Conservation (phyloP, 2,113 vertebrate species). For the Bombycilla garrulus region DNA sequence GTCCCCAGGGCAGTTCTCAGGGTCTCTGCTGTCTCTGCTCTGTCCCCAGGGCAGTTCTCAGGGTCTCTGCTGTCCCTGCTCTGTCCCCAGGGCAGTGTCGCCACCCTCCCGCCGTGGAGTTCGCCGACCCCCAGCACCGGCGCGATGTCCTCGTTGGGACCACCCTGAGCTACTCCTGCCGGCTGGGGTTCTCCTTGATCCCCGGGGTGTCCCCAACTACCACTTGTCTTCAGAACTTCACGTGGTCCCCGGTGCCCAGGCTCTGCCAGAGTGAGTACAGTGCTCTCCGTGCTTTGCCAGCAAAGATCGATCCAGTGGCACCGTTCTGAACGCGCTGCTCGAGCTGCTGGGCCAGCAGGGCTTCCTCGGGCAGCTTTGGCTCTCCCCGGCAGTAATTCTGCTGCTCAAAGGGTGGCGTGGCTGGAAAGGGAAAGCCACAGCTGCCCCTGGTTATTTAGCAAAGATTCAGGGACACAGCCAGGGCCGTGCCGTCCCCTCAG, state of each 20-base stretch:
- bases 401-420: background rate
- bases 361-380: background rate
- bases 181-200: background rate
- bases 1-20: background rate
- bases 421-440: background rate
- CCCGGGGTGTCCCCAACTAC: background rate
- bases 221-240: conserved; percentile 19
- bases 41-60: background rate
- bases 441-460: background rate
- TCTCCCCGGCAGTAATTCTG: background rate
- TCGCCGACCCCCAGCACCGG: rapidly evolving
- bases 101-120: background rate
- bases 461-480: background rate
- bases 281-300: rapidly evolving
- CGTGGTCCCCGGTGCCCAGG: background rate
- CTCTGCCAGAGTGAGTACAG: conserved; percentile 13
- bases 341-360: background rate
- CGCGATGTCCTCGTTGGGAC: background rate
- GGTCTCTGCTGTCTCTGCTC: too few species aligned
- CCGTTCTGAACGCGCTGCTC: rapidly evolving
- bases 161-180: background rate
- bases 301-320: rapidly evolving
- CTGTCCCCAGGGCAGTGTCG: background rate
- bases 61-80: background rate
- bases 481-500: background rate